A percentile compares a stretch with the other conserved stretches of the same genome.
Conservation (phyloP, 1,140 invertebrate genomes). For the Rhopalosiphum padi region DNA sequence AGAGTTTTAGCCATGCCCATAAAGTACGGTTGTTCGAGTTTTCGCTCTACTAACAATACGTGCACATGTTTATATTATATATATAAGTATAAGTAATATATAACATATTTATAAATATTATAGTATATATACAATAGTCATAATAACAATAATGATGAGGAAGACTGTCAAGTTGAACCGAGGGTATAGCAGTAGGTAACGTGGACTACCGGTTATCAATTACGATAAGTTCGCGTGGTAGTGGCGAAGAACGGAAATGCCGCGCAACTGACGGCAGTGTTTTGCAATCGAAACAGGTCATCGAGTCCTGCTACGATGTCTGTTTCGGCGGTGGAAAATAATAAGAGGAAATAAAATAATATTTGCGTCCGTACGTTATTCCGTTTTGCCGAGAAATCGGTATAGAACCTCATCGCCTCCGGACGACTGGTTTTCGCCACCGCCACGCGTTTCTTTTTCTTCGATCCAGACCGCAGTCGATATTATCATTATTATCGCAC, state of each 20-base stretch:
- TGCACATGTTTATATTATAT: neutral
- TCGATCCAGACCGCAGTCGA: neutral
- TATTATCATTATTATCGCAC: conserved; percentile 3
- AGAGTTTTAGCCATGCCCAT: neutral
- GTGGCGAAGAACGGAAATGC: conserved; percentile 1
- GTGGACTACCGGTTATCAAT: neutral
- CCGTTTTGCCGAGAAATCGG: conserved; percentile 31
- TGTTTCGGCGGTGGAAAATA: neutral
- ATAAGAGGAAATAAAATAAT: conserved; percentile 1
- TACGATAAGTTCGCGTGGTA: neutral
- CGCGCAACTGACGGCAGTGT: neutral
- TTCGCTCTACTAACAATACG: conserved; percentile 16
- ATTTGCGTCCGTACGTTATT: neutral
- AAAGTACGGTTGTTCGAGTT: neutral
- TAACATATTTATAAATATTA: neutral
- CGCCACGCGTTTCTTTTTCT: conserved; percentile 14
- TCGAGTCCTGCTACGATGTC: neutral
- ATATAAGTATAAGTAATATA: neutral
- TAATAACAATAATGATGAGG: neutral
- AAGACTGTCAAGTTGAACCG: neutral
- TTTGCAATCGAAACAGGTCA: neutral
- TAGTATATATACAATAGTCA: neutral
- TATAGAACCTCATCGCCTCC: conserved; percentile 18
- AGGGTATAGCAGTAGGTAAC: neutral
- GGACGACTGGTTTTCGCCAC: conserved; percentile 39